Percentiles rank a stretch among this genome's conserved stretches.
Evolutionary conservation across 2,888 invertebrate species (phyloP).

Genomic region (Pyrgus malvae): DNA sequence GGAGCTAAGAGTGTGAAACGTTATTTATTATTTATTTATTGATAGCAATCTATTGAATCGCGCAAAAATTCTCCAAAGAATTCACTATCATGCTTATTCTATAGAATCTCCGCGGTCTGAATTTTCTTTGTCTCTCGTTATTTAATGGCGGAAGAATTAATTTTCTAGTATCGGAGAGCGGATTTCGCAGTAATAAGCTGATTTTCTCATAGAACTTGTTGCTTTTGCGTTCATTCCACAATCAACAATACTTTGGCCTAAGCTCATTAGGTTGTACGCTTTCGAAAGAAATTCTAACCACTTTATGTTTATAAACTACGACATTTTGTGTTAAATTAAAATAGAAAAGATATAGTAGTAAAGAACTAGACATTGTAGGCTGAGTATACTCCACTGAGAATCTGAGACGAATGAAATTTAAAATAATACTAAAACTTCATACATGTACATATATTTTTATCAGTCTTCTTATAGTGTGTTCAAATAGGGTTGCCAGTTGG

Average conservation of each 20-base stretch:
- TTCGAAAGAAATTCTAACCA: background rate
- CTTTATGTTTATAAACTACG: background rate
- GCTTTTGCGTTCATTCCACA: background rate
- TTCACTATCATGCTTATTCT: slow-evolving; percentile 9
- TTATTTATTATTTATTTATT: no score
- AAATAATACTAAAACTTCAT: no score
- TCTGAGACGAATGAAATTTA: no score
- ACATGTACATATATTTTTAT: no score
- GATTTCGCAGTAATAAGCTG: background rate
- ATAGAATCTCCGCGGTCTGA: background rate
- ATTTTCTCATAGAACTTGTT: slow-evolving; percentile 1
- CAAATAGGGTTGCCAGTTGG: no score
- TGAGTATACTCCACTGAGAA: no score
- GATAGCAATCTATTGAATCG: background rate
- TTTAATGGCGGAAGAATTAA: background rate
- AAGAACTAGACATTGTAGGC: no score
- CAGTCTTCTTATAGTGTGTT: no score
- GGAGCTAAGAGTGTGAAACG: no score
- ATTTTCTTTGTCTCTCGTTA: background rate
- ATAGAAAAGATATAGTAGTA: no score
- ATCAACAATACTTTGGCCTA: background rate
- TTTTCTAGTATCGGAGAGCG: background rate
- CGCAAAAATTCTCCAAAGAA: background rate
- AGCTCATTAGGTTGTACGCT: background rate
- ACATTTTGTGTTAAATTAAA: background rate